A percentile compares a stretch with the other conserved stretches of the same genome.
Evolutionary conservation across 2,113 vertebrate species (phyloP).

Genomic region (Saguinus midas): DNA sequence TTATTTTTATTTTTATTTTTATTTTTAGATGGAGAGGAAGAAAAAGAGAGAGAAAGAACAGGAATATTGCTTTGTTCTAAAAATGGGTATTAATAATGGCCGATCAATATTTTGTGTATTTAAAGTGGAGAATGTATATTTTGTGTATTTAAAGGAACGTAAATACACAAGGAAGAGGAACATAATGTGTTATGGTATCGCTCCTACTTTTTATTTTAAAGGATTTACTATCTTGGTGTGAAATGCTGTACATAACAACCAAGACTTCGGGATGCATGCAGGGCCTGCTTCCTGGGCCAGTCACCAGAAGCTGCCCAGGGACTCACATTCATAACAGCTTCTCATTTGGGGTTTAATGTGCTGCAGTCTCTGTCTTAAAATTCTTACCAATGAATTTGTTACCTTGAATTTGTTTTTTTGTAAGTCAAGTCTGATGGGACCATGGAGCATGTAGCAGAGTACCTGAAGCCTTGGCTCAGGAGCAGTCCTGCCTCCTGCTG

Average conservation of each 20-base stretch:
- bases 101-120: too few species aligned
- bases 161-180: not conserved
- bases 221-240: not conserved
- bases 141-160: too few species aligned
- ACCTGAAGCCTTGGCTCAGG: not conserved
- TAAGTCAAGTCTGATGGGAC: not conserved
- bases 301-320: not conserved
- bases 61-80: too few species aligned
- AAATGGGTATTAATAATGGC: too few species aligned
- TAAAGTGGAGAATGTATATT: too few species aligned
- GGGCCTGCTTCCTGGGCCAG: fast-evolving
- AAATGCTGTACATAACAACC: not conserved
- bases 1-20: not conserved
- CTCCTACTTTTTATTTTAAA: not conserved
- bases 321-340: not conserved
- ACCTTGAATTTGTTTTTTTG: not conserved
- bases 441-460: not conserved
- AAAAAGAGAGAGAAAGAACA: too few species aligned
- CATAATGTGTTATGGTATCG: too few species aligned
- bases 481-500: not conserved
- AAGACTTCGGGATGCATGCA: not conserved
- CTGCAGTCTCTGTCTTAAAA: not conserved
- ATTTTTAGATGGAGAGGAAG: too few species aligned
- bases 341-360: not conserved
- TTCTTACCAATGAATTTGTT: not conserved